Evolutionary conservation across 2,888 invertebrate species (phyloP), one percentile per base, ranked within the genome.

Genomic region (Ornithoptera priamus): DNA sequence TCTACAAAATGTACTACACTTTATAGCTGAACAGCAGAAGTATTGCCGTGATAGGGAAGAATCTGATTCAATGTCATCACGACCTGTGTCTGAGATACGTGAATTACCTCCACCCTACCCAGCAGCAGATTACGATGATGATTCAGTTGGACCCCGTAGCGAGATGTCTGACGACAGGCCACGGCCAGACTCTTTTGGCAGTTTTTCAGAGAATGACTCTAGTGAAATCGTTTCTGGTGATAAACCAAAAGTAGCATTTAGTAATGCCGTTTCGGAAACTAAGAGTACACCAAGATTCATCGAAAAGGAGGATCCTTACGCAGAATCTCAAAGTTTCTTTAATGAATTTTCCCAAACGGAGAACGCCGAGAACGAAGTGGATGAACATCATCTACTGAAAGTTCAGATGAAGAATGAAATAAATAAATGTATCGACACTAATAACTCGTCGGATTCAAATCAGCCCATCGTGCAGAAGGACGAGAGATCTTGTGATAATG

Each of bases 1-100:
- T 0, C 88, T 96, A 46, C 96, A 96, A 80, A 96, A 95, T 78
- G 96, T 96, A 2, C 89, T 96, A 7, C 94, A 95, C 70, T 96
- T 96, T 83, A 95, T 96, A 75, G 96, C 95, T 6, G 96, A 96
- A 77, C 96, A 96, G 81, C 96, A 96, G 78, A 95, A 95, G 80
- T 96, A 96, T 81, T 94, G 94, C 76, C 90, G 93, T 65, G 93
- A 93, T 74, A 88, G 94, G 75, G 94, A 94, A 80, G 93, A 93
- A 72, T 90, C 93, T 63, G 94, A 94, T 78, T 93, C 94, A 12
- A 82, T 93, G 77, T 92, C 94, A 1, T 93, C 93, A 53, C 81
- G 93, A 65, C 93, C 93, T 8, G 85, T 92, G 18, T 94, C 94
- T 2, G 94, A 94, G 79, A 93, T 94, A 75, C 90, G 94, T 67